A percentile compares a stretch with the other conserved stretches of the same genome.
Evolutionary conservation across 2,888 invertebrate species (phyloP).

Genomic region (Lapara coniferarum): DNA sequence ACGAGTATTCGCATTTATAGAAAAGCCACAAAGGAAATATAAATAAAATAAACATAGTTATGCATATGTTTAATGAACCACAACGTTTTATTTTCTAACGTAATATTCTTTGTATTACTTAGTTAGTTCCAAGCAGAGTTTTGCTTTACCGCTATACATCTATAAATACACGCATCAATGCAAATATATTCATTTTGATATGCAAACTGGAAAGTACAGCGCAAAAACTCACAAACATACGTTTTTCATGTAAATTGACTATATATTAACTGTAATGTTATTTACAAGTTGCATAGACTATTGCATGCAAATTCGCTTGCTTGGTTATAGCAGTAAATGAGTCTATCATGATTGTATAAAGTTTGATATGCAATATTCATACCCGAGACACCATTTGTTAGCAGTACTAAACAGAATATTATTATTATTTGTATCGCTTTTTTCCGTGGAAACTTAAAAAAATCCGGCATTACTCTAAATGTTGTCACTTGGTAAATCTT

Average conservation of each 20-base stretch:
- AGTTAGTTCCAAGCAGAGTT: constrained; percentile 9
- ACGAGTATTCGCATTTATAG: background rate
- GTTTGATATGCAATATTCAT: background rate
- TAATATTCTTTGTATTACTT: constrained; percentile 3
- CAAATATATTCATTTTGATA: constrained; percentile 25
- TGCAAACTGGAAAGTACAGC: constrained; percentile 7
- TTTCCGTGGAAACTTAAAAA: too few species aligned
- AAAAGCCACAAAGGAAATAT: background rate
- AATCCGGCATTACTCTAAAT: background rate
- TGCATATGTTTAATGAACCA: constrained; percentile 29
- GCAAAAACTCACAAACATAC: constrained; percentile 31
- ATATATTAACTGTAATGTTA: constrained; percentile 18
- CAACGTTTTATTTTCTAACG: constrained; percentile 12
- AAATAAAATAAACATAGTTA: constrained; percentile 4
- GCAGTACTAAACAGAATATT: too few species aligned
- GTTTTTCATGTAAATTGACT: constrained; percentile 26
- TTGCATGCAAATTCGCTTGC: constrained; percentile 13
- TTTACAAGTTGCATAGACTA: background rate
- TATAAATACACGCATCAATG: constrained; percentile 24
- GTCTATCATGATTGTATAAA: background rate
- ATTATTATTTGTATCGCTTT: too few species aligned
- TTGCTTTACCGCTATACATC: constrained; percentile 6
- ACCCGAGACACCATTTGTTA: too few species aligned
- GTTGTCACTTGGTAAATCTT: too few species aligned
- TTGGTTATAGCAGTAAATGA: background rate